These are phyloP conservation scores for Orius insidiosus DNA, from an alignment of 1,140 invertebrate species.

Conservation along the genomic window DNA sequence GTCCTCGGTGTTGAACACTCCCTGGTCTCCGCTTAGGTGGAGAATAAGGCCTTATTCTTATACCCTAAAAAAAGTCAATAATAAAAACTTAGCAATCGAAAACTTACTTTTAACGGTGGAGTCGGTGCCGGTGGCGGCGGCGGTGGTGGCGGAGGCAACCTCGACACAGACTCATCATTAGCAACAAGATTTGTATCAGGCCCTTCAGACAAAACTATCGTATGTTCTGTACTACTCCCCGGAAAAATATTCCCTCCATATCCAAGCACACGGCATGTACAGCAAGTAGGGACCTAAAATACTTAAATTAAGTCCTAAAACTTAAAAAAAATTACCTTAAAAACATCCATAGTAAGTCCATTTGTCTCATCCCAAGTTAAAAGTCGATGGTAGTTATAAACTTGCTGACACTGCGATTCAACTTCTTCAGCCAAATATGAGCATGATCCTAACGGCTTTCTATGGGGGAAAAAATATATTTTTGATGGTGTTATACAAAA, in stretches of 20 bases:
- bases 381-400: constrained; percentile 73
- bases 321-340: constrained; percentile 36
- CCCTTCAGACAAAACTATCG: no score
- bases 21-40: constrained; percentile 4
- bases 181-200: constrained; percentile 3
- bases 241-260: constrained; percentile 2
- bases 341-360: constrained; percentile 72
- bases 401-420: constrained; percentile 63
- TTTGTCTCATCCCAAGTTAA: constrained; percentile 65
- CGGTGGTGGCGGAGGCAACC: not conserved
- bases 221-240: not conserved
- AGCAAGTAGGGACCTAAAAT: constrained; percentile 57
- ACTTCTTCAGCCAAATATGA: constrained; percentile 64
- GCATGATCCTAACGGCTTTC: constrained; percentile 52
- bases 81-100: not conserved
- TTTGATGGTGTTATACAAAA: constrained; percentile 9
- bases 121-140: not conserved
- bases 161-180: constrained; percentile 2
- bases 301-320: constrained; percentile 5
- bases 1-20: constrained; percentile 6
- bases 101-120: constrained; percentile 12
- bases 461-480: constrained; percentile 28
- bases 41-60: not conserved
- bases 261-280: constrained; percentile 61
- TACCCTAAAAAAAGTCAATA: not conserved